Percentiles rank a stretch among this genome's conserved stretches.
phyloP scores from a whole-genome alignment of 2,113 vertebrate genomes.

The Mystacornis crossleyi region DNA sequence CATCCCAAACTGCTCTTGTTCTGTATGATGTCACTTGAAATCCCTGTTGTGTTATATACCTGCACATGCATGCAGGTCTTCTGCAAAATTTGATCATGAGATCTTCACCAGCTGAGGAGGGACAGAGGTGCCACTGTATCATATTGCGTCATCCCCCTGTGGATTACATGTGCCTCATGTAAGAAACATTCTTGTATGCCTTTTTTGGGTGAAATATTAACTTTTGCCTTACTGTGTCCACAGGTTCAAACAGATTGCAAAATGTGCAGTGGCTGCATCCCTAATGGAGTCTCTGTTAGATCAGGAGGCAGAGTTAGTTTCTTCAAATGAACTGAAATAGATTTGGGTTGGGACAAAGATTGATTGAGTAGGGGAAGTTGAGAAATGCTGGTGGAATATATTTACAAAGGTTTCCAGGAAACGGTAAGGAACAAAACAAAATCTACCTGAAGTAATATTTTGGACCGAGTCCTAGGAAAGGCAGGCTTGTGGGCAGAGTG shows the following conservation, averaged over 20 bases:
- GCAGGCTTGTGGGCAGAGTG: not conserved
- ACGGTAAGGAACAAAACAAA: not conserved
- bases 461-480: slow-evolving; percentile 7
- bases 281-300: slow-evolving; percentile 14
- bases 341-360: slow-evolving; percentile 52
- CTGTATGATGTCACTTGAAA: not conserved
- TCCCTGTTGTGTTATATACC: not conserved
- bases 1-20: not conserved
- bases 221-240: not conserved
- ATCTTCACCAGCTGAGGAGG: not conserved
- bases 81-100: not conserved
- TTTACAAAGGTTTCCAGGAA: slow-evolving; percentile 47
- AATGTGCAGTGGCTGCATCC: slow-evolving; percentile 6
- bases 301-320: slow-evolving; percentile 35
- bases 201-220: not conserved
- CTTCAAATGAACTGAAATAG: slow-evolving; percentile 43
- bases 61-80: not conserved
- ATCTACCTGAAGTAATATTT: slow-evolving; percentile 42
- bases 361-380: slow-evolving; percentile 50
- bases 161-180: not conserved
- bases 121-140: not conserved
- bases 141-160: not conserved
- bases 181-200: not conserved
- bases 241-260: slow-evolving; percentile 38
- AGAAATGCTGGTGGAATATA: slow-evolving; percentile 18